Conservation (phyloP, 35 echinoderm and acorn worm genomes). For the Heliocidaris tuberculata region DNA sequence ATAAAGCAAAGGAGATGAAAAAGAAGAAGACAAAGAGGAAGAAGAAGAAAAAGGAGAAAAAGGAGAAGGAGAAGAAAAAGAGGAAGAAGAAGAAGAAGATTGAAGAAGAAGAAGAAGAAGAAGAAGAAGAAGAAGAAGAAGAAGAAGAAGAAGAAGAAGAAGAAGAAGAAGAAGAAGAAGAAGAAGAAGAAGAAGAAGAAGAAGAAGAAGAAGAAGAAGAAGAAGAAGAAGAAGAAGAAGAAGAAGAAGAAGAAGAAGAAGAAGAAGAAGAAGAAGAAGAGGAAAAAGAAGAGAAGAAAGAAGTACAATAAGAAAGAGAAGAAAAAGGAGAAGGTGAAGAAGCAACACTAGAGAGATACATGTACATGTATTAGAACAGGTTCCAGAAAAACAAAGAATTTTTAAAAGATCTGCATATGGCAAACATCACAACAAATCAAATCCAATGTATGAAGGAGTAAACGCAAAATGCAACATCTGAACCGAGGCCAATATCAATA, state of each 20-base stretch:
- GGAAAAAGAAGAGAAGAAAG: too few species aligned
- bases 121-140: not conserved
- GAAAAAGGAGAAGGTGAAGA: not conserved
- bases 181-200: not conserved
- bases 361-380: not conserved
- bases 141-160: not conserved
- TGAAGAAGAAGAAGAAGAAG: too few species aligned
- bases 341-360: too few species aligned
- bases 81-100: not conserved
- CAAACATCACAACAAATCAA: too few species aligned
- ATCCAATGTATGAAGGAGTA: too few species aligned
- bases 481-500: too few species aligned
- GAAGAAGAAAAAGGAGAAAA: constrained; percentile 7
- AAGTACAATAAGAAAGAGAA: too few species aligned
- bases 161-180: not conserved
- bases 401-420: too few species aligned
- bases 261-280: too few species aligned
- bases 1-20: not conserved
- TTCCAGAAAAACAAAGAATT: not conserved
- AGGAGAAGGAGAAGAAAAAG: not conserved
- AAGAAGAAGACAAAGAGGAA: constrained; percentile 27
- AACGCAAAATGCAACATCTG: too few species aligned
- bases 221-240: constrained; percentile 47
- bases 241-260: not conserved
- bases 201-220: constrained; percentile 40